Evolutionary conservation across 2,888 invertebrate species (phyloP), one percentile per base, ranked within the genome.

Genomic region (Eudasyphora cyanicolor): DNA sequence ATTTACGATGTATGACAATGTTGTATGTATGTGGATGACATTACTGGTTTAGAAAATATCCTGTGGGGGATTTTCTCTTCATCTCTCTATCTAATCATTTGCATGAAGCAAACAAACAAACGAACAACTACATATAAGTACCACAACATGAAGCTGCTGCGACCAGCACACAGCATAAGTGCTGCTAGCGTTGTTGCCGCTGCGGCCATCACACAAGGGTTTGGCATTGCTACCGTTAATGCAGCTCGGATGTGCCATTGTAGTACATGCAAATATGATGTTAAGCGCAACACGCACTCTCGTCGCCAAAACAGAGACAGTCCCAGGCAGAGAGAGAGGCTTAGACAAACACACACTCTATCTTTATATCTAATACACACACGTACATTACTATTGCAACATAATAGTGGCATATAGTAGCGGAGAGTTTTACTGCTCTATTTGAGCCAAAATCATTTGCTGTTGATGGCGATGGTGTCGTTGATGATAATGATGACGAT

Each of bases 401-500:
- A 21, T 10, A 54, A 54, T 45, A 45, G n/a, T 24, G 54, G 57
- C 24, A 57, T 57, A 27, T 57, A 57, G 6, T n/a, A n/a, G 54
- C 54, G 57, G 60, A 84, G 71, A n/a, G n/a, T n/a, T 84, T 81
- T 81, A 84, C 75, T 81, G 81, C 78, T 84, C 81, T 78, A 84
- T 81, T 80, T 84, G 74, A 71, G 71, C 78, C 78, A 75, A 81
- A 83, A 75, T 78, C 76, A 57, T 70, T 51, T 57, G 29, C 32
- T 60, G 42, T n/a, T n/a, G n/a, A 79, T 27, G 57, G 10, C 69
- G 73, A 76, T 79, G 82, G 73, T 60, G 76, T 74, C 67, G 81
- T 67, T 71, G 79, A 42, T 73, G 54, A 21, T 21, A 54, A 54
- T 21, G 54, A 8, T 54, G 12, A 54, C 6, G 19, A 21, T 54